Conservation (phyloP, 2,113 vertebrate genomes). For the Rostratula benghalensis region DNA sequence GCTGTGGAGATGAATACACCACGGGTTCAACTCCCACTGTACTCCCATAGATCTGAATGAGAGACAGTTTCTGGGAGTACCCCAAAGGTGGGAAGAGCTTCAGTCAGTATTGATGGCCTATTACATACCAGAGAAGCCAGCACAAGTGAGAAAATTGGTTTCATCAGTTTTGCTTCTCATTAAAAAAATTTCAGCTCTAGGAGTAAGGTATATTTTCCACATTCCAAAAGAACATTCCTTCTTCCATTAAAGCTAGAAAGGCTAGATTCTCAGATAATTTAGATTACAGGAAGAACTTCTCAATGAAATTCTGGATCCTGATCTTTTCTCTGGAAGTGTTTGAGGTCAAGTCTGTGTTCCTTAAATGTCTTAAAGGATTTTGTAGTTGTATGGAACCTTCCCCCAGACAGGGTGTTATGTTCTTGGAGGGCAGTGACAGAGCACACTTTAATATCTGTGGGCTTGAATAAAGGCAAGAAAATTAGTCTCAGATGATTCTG, state of each 20-base stretch:
- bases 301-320: neutral
- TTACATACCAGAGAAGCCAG: neutral
- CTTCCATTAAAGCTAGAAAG: neutral
- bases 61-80: neutral
- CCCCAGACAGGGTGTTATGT: neutral
- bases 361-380: neutral
- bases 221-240: neutral
- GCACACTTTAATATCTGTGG: neutral
- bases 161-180: neutral
- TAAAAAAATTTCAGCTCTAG: neutral
- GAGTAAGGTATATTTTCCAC: neutral
- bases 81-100: neutral
- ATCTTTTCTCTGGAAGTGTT: neutral
- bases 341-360: neutral
- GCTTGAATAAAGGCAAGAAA: neutral
- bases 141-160: neutral
- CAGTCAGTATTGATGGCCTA: neutral
- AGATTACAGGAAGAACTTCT: neutral
- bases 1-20: neutral
- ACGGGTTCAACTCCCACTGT: neutral
- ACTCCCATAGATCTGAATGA: neutral
- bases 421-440: neutral
- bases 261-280: neutral
- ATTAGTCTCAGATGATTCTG: neutral
- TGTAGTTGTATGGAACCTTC: neutral